These are phyloP conservation scores for Xenopus borealis DNA, from an alignment of 2,113 vertebrate species.

Conservation along the genomic window DNA sequence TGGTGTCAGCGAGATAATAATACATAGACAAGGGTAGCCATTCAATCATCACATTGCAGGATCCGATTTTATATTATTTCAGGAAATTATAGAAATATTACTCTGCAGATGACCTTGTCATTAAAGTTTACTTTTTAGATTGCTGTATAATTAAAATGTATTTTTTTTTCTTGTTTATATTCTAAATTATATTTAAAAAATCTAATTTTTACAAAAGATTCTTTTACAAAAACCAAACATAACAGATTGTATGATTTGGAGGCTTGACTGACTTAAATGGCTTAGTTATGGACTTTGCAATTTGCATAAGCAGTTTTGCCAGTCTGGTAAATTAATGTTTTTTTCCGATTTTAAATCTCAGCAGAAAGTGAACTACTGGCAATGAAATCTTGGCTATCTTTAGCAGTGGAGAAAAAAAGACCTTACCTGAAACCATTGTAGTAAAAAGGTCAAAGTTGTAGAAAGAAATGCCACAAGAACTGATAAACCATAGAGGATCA, in stretches of 20 bases:
- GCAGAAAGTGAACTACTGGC: constrained; percentile 90
- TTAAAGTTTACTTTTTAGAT: no score
- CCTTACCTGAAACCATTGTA: constrained; percentile 89
- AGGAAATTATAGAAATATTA: no score
- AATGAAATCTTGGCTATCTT: constrained; percentile 85
- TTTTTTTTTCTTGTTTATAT: no score
- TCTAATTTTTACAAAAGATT: no score
- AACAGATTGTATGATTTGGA: neutral
- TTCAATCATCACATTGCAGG: no score
- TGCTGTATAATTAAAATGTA: no score
- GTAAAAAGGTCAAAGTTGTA: constrained; percentile 79
- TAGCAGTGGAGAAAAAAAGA: constrained; percentile 68
- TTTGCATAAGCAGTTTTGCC: constrained; percentile 96
- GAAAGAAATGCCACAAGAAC: constrained; percentile 58
- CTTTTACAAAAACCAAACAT: no score
- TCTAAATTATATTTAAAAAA: no score
- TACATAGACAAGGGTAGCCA: no score
- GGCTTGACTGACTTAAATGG: neutral
- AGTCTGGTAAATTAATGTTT: constrained; percentile 92
- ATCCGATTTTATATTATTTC: no score
- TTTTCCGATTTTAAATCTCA: constrained; percentile 94
- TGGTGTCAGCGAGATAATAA: no score
- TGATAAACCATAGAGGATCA: constrained; percentile 69
- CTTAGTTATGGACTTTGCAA: constrained; percentile 83
- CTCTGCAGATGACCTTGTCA: no score